Percentiles rank a stretch among this genome's conserved stretches.
Evolutionary conservation across 1,140 invertebrate genomes (phyloP).

Genomic region (Drosophila insularis): DNA sequence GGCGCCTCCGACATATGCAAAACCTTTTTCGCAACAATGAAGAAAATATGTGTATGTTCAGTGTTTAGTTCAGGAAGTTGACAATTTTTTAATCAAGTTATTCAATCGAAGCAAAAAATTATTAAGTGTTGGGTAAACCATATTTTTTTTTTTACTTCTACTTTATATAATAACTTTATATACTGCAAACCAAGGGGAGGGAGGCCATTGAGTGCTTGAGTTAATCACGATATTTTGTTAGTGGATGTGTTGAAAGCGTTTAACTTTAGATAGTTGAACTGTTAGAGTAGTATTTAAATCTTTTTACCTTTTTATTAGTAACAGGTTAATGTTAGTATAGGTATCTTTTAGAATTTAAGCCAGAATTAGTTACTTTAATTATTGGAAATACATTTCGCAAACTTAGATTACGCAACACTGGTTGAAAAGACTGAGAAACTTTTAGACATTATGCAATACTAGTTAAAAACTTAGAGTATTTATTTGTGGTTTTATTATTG

Average conservation of each 20-base stretch:
- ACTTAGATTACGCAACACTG: no score
- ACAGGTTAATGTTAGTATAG: not conserved
- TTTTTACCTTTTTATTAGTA: not conserved
- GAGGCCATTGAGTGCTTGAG: not conserved
- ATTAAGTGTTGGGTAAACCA: not conserved
- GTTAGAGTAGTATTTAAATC: not conserved
- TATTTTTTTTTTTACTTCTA: no score
- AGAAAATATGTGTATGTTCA: slow-evolving; percentile 52
- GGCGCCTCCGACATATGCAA: slow-evolving; percentile 97
- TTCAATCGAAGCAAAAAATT: slow-evolving; percentile 53
- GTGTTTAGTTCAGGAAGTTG: slow-evolving; percentile 53
- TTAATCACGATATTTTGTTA: slow-evolving; percentile 3
- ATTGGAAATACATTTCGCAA: no score
- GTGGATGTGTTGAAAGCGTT: slow-evolving; percentile 22
- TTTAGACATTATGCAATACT: no score
- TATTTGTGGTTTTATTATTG: no score
- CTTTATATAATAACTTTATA: not conserved
- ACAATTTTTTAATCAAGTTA: slow-evolving; percentile 65
- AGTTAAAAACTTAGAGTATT: no score
- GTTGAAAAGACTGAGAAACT: no score
- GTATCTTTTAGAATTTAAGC: not conserved
- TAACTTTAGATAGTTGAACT: slow-evolving; percentile 25
- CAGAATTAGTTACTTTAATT: no score
- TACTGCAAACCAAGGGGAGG: not conserved
- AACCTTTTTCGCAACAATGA: slow-evolving; percentile 85